Percentiles rank a stretch among this genome's conserved stretches.
Conservation (phyloP, 2,888 invertebrate species). For the Drosophila meridionalis region DNA sequence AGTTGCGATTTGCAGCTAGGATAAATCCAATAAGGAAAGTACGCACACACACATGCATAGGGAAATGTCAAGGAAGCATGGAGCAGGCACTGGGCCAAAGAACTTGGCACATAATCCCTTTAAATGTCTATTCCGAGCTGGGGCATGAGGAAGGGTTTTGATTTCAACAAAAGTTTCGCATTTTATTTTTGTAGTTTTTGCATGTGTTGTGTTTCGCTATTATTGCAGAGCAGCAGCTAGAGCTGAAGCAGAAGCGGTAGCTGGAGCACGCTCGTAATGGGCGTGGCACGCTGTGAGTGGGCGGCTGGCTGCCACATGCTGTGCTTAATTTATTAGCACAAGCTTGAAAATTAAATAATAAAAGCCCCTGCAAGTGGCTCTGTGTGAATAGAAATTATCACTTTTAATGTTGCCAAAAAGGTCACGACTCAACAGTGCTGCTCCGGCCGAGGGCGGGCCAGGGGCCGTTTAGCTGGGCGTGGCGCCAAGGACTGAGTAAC, state of each 20-base stretch:
- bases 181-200: slow-evolving; percentile 49
- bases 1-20: slow-evolving; percentile 69
- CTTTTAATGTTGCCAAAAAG: slow-evolving; percentile 79
- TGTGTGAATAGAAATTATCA: slow-evolving; percentile 73
- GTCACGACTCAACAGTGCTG: slow-evolving; percentile 57
- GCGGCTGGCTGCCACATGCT: slow-evolving; percentile 60
- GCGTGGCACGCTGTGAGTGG: slow-evolving; percentile 41
- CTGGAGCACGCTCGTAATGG: slow-evolving; percentile 21
- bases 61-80: slow-evolving; percentile 35
- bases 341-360: slow-evolving; percentile 75
- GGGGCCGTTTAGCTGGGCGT: slow-evolving; percentile 53
- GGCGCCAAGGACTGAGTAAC: slow-evolving; percentile 41
- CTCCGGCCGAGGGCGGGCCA: slow-evolving; percentile 7
- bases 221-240: slow-evolving; percentile 28
- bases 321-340: slow-evolving; percentile 73
- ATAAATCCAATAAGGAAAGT: slow-evolving; percentile 52
- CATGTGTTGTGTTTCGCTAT: slow-evolving; percentile 61
- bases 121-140: slow-evolving; percentile 37
- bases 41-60: slow-evolving; percentile 10
- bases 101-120: slow-evolving; percentile 72
- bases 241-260: slow-evolving; percentile 1
- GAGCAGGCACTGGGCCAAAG: slow-evolving; percentile 53
- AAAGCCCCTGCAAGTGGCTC: slow-evolving; percentile 74
- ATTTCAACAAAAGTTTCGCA: slow-evolving; percentile 56
- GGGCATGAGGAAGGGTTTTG: slow-evolving; percentile 25